phyloP scores from a whole-genome alignment of 2,113 vertebrate genomes.

The Grammomys dolichurus region DNA sequence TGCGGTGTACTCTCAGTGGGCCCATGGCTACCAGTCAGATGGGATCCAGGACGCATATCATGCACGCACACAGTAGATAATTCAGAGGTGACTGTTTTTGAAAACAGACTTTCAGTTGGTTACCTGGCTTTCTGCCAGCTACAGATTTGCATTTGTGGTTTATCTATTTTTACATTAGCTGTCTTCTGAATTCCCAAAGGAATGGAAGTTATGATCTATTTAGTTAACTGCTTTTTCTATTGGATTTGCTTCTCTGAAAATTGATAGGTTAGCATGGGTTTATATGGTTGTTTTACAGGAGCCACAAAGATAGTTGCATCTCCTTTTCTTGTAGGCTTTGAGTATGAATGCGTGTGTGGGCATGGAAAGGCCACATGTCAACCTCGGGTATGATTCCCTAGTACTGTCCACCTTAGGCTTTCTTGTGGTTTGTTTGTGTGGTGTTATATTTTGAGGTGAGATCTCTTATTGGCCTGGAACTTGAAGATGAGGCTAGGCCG shows the following conservation, averaged over 20 bases:
- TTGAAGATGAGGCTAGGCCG: too few relatives aligned
- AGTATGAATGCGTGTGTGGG: background rate
- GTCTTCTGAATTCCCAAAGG: slow-evolving; percentile 33
- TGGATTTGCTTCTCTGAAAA: slow-evolving; percentile 36
- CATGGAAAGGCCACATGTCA: background rate
- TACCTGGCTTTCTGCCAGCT: slow-evolving; percentile 38
- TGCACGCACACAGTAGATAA: background rate
- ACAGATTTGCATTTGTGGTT: slow-evolving; percentile 23
- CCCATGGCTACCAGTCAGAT: background rate
- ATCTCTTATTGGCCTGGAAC: background rate
- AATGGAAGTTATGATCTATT: background rate
- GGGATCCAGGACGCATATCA: background rate
- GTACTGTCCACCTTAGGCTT: background rate
- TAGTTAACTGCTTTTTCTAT: slow-evolving; percentile 13
- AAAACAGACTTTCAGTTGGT: slow-evolving; percentile 4
- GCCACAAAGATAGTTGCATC: slow-evolving; percentile 36
- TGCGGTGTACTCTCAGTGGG: background rate
- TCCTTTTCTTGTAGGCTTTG: slow-evolving; percentile 46
- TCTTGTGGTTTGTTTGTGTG: background rate
- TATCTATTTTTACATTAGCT: slow-evolving; percentile 7
- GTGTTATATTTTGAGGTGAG: background rate
- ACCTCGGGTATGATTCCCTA: background rate
- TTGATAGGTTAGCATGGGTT: slow-evolving; percentile 9
- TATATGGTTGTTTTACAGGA: slow-evolving; percentile 19
- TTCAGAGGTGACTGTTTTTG: slow-evolving; percentile 30